phyloP scores from a whole-genome alignment of 2,113 vertebrate genomes.

The Marmota monax region DNA sequence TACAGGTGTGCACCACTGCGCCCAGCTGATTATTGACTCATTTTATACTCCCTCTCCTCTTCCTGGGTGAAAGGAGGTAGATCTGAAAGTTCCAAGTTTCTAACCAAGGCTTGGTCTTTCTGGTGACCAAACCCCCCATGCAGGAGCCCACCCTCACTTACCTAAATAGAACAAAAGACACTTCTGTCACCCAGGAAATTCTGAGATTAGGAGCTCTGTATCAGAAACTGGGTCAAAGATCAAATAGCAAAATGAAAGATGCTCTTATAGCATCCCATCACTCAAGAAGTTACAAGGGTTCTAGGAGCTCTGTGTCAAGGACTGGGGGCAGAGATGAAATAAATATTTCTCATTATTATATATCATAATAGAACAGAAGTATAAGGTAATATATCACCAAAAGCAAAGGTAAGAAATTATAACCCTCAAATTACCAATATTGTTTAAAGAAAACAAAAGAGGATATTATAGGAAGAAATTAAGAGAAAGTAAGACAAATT shows the following conservation, averaged over 20 bases:
- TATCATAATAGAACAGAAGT: not conserved
- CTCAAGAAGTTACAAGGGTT: not conserved
- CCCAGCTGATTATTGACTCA: not conserved
- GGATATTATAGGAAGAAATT: not conserved
- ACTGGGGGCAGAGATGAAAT: not conserved
- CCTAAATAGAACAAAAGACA: not conserved
- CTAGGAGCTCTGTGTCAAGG: not conserved
- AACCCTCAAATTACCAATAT: slow-evolving; percentile 26
- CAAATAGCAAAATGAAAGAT: not conserved
- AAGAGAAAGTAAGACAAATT: slow-evolving; percentile 3
- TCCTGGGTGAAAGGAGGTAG: not conserved
- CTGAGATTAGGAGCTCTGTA: not conserved
- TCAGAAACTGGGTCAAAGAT: not conserved
- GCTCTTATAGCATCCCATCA: not conserved
- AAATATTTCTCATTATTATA: not conserved
- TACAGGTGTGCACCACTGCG: no score
- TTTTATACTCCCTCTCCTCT: not conserved
- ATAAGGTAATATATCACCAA: not conserved
- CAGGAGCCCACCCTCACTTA: not conserved
- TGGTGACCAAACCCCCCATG: not conserved
- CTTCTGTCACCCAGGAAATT: not conserved
- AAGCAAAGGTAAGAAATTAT: not conserved
- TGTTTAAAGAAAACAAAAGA: not conserved
- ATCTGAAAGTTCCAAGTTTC: not conserved
- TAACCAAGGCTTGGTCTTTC: not conserved